Base-by-base conservation (phyloP, 2,888 invertebrate species). In the Dolomedes plantarius region DNA sequence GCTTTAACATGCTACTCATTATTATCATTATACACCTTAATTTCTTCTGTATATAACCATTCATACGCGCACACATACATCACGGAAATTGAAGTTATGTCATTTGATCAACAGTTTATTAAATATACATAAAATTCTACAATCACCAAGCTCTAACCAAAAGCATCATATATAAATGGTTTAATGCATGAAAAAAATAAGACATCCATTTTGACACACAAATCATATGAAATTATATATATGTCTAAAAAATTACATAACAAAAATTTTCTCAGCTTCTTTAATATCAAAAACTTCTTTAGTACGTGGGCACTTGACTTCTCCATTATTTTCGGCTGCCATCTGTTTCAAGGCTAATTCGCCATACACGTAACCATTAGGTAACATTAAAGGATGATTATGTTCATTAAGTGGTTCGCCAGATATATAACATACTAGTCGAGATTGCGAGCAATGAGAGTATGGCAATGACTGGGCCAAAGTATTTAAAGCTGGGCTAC, bases 331-430 rank as follows among this genome's bases (percentile, higher is more conserved):
- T 91, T 96, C 95, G 76, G 93, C 92, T 90, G 98, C 97, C 95
- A 98, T 97, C 91, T 96, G 95, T 89, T 95, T 94, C 83, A 99
- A 93, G 16, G 98, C 96, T 96, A 96, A 94, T 92, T 97, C 96
- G 11, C 97, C 97, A 91, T 98, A 99, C 85, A 99, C 98, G 92
- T 97, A 96, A 79, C 99, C 99, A 92, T 99, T 99, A 88, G 99
- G 99, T 92, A 99, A 93, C 95, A 98, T 97, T 95, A 99, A 96
- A 13, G 98, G 98, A 89, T 97, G 97, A 93, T 99, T 98, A 92
- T 99, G 96, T 91, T 99, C 98, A 92, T 99, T 98, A 90, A 99
- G 93, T 69, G 97, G 95, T 90, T 95, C 93, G 32, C 97, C 96
- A 87, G 96, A 96, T 89, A 98, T 95, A 90, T 94, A 93, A 92